Evolutionary conservation across 2,888 invertebrate species (phyloP), one percentile per base, ranked within the genome.

Genomic region (Rhamnusium bicolor): DNA sequence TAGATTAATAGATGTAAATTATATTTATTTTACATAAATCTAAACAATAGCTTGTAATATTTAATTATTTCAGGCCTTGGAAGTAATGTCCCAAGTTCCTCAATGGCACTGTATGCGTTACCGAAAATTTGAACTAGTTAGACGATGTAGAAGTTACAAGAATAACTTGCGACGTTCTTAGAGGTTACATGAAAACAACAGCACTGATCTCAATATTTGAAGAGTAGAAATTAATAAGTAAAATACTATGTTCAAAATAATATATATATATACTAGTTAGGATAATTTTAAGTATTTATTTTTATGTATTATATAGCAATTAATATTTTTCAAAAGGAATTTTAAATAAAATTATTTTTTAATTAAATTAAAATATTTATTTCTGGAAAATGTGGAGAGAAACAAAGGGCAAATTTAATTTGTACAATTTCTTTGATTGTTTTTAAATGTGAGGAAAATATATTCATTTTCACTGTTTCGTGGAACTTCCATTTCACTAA

Each of bases 81-180:
- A 94, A 80, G 91, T 91, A 46, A 94, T 95, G 94, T 90, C 92
- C 76, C 92, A 94, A 87, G 92, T 95, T 72, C 95, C 95, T 0
- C 95, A 95, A 85, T 95, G 94, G 94, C 95, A 95, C 86, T 95
- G 95, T 86, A 90, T 95, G 88, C 90, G 95, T 79, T 95, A 95
- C 88, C 91, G 95, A 74, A 94, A 94, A 82, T 94, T 94, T 84
- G 94, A 95, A 81, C 89, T 94, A 79, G 93, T 95, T 82, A 91
- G 94, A 62, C 92, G 93, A 81, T 95, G 95, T 90, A 91, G 93
- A 82, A 94, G 94, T 83, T 93, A 93, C 89, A 92, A 94, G 80
- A 89, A 90, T 27, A 90, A 90, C 49, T 51, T 84, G 40, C 75
- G 84, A 73, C 70, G 83, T 29, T 60, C 73, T 19, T 76, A 72